These are phyloP conservation scores for Xylocopa sonorina DNA, from an alignment of 1,140 invertebrate genomes.

Conservation along the genomic window DNA sequence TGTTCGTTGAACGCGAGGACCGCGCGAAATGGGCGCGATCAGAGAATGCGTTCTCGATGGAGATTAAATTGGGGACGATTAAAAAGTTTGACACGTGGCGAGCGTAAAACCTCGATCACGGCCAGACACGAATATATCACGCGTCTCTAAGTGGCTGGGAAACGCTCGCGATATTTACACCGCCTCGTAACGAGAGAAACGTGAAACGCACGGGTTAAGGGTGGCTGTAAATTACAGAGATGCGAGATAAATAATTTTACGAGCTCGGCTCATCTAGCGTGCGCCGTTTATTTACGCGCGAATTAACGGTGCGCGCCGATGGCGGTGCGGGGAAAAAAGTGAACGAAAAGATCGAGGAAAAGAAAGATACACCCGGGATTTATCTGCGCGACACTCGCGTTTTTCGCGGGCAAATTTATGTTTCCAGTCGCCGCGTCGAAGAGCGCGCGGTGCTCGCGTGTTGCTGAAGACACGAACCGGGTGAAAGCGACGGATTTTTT, in stretches of 20 bases:
- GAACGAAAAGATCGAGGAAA: not conserved
- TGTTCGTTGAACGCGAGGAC: not conserved
- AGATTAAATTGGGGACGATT: conserved; percentile 8
- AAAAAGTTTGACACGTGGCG: not conserved
- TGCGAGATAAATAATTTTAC: conserved; percentile 35
- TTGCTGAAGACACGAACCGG: not conserved
- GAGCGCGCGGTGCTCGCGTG: not conserved
- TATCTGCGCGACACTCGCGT: conserved; percentile 19
- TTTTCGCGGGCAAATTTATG: conserved; percentile 34
- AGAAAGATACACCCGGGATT: not conserved
- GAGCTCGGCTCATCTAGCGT: conserved; percentile 2
- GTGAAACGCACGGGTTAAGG: not conserved
- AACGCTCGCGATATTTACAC: conserved; percentile 15
- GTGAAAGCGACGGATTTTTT: conserved; percentile 4
- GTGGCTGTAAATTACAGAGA: conserved; percentile 7
- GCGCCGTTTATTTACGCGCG: conserved; percentile 10
- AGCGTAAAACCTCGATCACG: not conserved
- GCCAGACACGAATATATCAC: conserved; percentile 5
- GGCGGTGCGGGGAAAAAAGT: not conserved
- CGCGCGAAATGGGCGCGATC: not conserved
- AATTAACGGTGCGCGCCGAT: conserved; percentile 32
- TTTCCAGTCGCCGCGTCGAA: not conserved
- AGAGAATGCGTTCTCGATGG: not conserved
- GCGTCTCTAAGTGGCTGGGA: not conserved
- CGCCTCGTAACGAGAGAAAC: not conserved